Evolutionary conservation across 2,113 vertebrate species (phyloP), one percentile per base, ranked within the genome.

Genomic region (Garra rufa): DNA sequence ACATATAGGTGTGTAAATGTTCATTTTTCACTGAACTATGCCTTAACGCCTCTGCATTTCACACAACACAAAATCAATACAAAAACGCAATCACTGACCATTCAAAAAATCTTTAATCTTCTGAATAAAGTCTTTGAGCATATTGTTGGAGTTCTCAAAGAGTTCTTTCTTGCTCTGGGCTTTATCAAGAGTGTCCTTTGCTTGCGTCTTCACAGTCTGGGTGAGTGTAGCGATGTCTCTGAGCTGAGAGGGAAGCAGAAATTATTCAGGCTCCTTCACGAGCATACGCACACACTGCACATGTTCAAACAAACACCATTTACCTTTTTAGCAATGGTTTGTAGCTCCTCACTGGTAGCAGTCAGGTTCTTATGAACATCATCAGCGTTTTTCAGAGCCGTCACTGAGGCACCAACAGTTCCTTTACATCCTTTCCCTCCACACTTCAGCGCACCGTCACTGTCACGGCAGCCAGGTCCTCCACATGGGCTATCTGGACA

Each of bases 71-170:
- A 46, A 30, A 76, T 9, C 8, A 70, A 73, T 11, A 30, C 15
- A 17, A 1, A 28, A 79, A 71, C 15, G 41, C 5, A 59, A 55
- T 3, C n/a, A 82, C 59, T 17, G 78, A 97, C 96, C 96, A 55
- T 91, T 94, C 83, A 99, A 93, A 90, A 97, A 97, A 84, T 94
- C 92, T 92, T 91, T 95, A 89, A 98, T 95, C 61, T 88, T 93
- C 87, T 93, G 93, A 65, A 97, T 95, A 78, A 96, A 95, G 57
- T 95, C 91, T 82, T 95, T 93, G 7, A 97, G 93, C 52, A 93
- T 90, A 10, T 94, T 92, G 0, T 95, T 94, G 0, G 92, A 94
- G 21, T 92, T 94, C 79, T 95, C 94, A 10, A 96, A 94, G 0
- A 57, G 6, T 1, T 91, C 89, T 77, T 94, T 96, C 74, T 95